Base-by-base conservation (phyloP, 2,113 vertebrate genomes). In the Pluvialis apricaria region DNA sequence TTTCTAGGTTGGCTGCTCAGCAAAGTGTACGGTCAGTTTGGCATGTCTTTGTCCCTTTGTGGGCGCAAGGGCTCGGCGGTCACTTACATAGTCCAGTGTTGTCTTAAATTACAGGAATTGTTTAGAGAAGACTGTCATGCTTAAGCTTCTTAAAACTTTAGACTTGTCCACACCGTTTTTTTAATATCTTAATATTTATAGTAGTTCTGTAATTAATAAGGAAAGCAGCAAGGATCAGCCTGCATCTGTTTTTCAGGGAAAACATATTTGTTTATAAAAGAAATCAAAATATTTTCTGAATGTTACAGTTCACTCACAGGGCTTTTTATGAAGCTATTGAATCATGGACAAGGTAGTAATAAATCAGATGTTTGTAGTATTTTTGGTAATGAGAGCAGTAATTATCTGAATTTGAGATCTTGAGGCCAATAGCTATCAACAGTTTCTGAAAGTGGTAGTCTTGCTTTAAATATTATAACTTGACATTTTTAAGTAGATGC, bases 101-200 rank as follows among this genome's bases (percentile, higher is more conserved):
- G 0, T 25, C 58, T 88, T 69, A 52, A 82, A 52, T 40, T 51
- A 18, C 26, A 65, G 15, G 18, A 76, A 32, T 70, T 55, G 7
- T 77, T 57, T 69, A 8, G 18, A 34, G 25, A 69, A 73, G 36
- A 9, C 8, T 22, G 10, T 31, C 3, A 1, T 82, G 16, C 28
- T 19, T 60, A 31, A n/a, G 12, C 84, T 75, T 78, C 31, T 68
- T 62, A 18, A 47, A 47, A 62, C 4, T 84, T 38, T 24, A 71
- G 15, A 24, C 25, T 61, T 77, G 5, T 38, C 28, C 6, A 49
- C 4, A 47, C 0, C 0, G 2, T 12, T 64, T 54, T 28, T 2
- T 3, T 47, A 66, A 0, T 61, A 22, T 79, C 10, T 66, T 28
- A 13, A 13, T 44, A 6, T 64, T 71, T 68, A 1, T 47, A 19